phyloP scores from a whole-genome alignment of 1,140 invertebrate species.

The Carposina sasakii region DNA sequence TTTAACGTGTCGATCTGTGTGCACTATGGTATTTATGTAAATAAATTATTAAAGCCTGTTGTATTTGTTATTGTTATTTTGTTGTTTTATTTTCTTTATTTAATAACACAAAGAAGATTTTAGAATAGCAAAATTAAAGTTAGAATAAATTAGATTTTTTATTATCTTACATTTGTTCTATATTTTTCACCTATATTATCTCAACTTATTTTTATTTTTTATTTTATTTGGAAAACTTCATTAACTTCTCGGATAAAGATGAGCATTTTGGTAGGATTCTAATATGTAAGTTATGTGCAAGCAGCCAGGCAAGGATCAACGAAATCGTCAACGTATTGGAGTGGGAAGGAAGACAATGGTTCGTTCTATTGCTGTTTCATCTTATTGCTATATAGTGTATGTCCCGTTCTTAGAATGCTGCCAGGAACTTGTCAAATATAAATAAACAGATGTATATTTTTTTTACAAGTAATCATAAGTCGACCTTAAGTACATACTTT shows the following conservation, averaged over 20 bases:
- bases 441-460: no score
- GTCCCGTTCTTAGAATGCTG: constrained; percentile 4
- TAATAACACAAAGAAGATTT: no score
- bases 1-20: no score
- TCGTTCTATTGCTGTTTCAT: constrained; percentile 57
- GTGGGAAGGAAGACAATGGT: constrained; percentile 67
- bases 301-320: constrained; percentile 65
- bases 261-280: constrained; percentile 22
- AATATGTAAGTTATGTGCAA: constrained; percentile 61
- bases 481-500: no score
- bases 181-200: constrained; percentile 24
- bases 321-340: constrained; percentile 61
- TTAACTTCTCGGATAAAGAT: constrained; percentile 14
- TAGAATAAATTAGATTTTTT: no score
- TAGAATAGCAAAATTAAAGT: no score
- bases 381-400: constrained; percentile 10
- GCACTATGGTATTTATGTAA: constrained; percentile 42
- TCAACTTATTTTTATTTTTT: not conserved
- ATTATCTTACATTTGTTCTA: constrained; percentile 42
- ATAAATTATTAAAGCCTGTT: no score
- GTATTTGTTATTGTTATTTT: constrained; percentile 54
- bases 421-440: no score
- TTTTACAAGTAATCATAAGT: no score
- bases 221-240: not conserved
- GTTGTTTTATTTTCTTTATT: constrained; percentile 37